Evolutionary conservation across 2,888 invertebrate species (phyloP).

Genomic region (Dolichopus griseipennis): DNA sequence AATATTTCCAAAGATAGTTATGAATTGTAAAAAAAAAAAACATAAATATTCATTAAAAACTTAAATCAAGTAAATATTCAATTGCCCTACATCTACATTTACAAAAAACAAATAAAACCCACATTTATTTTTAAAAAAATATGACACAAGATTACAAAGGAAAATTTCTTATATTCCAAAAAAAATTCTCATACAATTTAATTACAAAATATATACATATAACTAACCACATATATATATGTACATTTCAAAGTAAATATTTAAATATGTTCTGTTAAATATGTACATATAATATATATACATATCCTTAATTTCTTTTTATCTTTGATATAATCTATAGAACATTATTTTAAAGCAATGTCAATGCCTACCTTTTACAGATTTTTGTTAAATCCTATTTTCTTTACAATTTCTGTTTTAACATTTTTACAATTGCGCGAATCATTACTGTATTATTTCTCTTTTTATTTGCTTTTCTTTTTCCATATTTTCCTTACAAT

Average conservation of each 20-base stretch:
- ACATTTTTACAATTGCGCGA: background rate
- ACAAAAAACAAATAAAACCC: too few species aligned
- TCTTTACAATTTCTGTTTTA: background rate
- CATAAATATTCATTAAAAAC: too few species aligned
- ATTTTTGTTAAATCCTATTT: background rate
- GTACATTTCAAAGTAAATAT: background rate
- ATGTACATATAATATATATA: background rate
- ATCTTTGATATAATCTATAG: background rate
- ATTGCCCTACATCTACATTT: background rate
- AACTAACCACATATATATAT: too few species aligned
- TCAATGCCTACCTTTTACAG: background rate
- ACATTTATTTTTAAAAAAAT: too few species aligned
- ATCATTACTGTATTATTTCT: background rate
- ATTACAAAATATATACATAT: too few species aligned
- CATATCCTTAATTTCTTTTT: background rate
- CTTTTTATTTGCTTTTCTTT: too few species aligned
- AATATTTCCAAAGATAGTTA: too few species aligned
- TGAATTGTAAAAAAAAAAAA: too few species aligned
- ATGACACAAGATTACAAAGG: too few species aligned
- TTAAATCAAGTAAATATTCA: background rate
- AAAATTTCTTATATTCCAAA: too few species aligned
- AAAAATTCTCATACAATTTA: background rate
- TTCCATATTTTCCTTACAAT: too few species aligned
- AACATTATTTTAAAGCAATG: background rate
- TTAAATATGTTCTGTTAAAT: background rate